Evolutionary conservation across 2,113 vertebrate genomes (phyloP).

Genomic region (Aepyceros melampus): DNA sequence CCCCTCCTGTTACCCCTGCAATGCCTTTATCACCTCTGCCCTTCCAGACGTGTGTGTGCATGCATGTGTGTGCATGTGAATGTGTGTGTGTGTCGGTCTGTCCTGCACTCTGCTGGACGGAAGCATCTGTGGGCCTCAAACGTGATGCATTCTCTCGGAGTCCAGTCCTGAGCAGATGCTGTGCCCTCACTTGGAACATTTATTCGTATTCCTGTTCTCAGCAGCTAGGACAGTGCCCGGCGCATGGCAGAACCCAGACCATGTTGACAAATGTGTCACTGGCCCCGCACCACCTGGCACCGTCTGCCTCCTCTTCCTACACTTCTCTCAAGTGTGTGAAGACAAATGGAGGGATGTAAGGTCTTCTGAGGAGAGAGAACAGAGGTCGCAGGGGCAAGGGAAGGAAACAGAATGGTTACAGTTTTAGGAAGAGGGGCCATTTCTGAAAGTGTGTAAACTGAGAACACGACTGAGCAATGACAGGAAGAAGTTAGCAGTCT

Average conservation of each 20-base stretch:
- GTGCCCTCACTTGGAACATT: background rate
- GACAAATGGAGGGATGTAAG: slow-evolving; percentile 15
- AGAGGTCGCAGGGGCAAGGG: background rate
- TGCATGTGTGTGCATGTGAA: fast-evolving
- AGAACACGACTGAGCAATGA: background rate
- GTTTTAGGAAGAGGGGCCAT: background rate
- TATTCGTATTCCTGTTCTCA: background rate
- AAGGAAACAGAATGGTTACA: background rate
- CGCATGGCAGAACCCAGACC: background rate
- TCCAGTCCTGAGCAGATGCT: background rate
- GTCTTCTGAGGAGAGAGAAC: slow-evolving; percentile 8
- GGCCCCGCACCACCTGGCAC: background rate
- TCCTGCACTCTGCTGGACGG: background rate
- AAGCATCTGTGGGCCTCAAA: background rate
- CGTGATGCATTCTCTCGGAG: background rate
- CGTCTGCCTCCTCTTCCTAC: background rate
- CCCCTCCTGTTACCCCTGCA: background rate
- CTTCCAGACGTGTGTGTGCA: background rate
- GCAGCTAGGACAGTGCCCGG: background rate
- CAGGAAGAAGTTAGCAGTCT: background rate
- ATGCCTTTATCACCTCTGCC: background rate
- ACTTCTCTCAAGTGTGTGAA: background rate
- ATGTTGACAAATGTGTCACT: background rate
- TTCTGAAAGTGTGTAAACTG: background rate
- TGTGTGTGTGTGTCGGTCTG: too few relatives aligned